phyloP scores from a whole-genome alignment of 2,888 invertebrate genomes.

The Drosophila maculinotata region DNA sequence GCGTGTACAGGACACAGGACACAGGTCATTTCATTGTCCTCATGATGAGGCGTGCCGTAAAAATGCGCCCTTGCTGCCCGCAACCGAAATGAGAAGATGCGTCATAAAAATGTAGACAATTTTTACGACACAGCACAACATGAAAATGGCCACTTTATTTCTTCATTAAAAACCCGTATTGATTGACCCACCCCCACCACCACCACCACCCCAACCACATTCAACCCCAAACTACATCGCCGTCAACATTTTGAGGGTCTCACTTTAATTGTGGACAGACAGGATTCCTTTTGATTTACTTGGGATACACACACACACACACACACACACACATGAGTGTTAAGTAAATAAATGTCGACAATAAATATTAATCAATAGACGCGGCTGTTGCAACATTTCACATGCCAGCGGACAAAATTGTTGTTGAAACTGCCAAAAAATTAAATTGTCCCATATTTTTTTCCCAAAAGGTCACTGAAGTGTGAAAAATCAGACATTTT shows the following conservation, averaged over 20 bases:
- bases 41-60: conserved; percentile 42
- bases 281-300: conserved; percentile 54
- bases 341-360: conserved; percentile 16
- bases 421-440: conserved; percentile 6
- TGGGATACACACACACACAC: conserved; percentile 2
- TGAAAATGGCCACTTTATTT: conserved; percentile 76
- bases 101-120: conserved; percentile 79
- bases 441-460: conserved; percentile 1
- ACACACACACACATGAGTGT: conserved; percentile 7
- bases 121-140: conserved; percentile 69
- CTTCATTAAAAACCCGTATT: conserved; percentile 78
- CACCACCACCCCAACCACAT: not conserved
- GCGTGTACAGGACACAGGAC: conserved; percentile 18
- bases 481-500: conserved; percentile 18
- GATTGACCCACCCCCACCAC: conserved; percentile 51
- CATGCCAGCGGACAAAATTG: not conserved
- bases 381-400: conserved; percentile 4
- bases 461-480: not conserved
- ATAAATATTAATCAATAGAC: conserved; percentile 31
- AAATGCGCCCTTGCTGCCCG: conserved; percentile 21
- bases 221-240: not conserved
- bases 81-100: conserved; percentile 26
- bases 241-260: conserved; percentile 7
- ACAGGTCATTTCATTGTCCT: conserved; percentile 66
- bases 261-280: conserved; percentile 28